Conservation (phyloP, 2,888 invertebrate genomes). For the Plebejus melissa region DNA sequence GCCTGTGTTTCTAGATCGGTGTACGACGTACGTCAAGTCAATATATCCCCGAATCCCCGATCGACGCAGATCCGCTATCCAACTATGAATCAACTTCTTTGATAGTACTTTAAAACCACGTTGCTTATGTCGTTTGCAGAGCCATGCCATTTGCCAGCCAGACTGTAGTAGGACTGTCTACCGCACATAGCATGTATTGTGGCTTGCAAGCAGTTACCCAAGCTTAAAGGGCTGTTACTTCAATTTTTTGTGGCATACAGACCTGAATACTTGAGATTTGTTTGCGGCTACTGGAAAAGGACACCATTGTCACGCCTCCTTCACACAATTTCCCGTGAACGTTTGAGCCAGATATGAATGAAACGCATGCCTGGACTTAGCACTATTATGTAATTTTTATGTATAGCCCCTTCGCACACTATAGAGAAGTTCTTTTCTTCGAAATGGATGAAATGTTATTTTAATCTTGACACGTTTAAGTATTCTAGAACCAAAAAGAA, state of each 20-base stretch:
- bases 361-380: conserved; percentile 52
- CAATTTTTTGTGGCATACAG: conserved; percentile 9
- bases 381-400: conserved; percentile 49
- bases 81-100: no score
- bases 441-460: not conserved
- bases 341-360: conserved; percentile 38
- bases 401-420: conserved; percentile 24
- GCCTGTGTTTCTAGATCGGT: no score
- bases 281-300: conserved; percentile 30
- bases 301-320: conserved; percentile 28
- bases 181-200: no score
- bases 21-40: no score
- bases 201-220: not conserved
- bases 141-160: no score
- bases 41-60: no score
- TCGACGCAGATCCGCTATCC: no score
- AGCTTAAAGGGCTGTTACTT: not conserved
- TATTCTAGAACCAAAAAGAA: no score
- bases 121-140: no score
- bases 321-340: conserved; percentile 23
- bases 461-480: not conserved
- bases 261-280: conserved; percentile 24
- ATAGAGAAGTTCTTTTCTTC: conserved; percentile 27
- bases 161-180: no score
- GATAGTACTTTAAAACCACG: no score